A percentile compares a stretch with the other conserved stretches of the same genome.
phyloP scores from a whole-genome alignment of 2,113 vertebrate species.

The Cromileptes altivelis region DNA sequence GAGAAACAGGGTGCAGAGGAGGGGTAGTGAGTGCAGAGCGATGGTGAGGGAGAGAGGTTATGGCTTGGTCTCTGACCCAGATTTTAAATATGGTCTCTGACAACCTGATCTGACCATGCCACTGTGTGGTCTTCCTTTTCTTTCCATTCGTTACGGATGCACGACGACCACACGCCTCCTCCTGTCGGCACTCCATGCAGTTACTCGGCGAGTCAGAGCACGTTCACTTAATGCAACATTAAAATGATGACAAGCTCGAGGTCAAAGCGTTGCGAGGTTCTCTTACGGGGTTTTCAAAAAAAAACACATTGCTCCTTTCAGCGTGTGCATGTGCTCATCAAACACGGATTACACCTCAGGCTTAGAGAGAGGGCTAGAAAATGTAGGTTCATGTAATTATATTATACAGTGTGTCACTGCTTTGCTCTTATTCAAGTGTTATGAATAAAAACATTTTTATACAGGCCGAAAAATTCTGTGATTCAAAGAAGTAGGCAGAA shows the following conservation, averaged over 20 bases:
- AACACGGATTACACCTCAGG: neutral
- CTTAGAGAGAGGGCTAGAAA: conserved; percentile 4
- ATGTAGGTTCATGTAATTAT: conserved; percentile 14
- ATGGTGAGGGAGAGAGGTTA: conserved; percentile 42
- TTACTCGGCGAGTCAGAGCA: conserved; percentile 34
- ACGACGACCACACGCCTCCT: conserved; percentile 41
- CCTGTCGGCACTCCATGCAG: conserved; percentile 28
- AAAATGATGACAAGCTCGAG: conserved; percentile 39
- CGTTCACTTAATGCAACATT: conserved; percentile 47
- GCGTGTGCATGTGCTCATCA: conserved; percentile 9
- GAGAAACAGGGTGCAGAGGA: conserved; percentile 38
- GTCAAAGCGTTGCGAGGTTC: conserved; percentile 17
- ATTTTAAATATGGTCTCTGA: conserved; percentile 75
- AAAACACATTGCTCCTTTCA: neutral
- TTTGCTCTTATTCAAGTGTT: conserved; percentile 7
- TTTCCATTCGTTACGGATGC: conserved; percentile 56
- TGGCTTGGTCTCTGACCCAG: conserved; percentile 70
- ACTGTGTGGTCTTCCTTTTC: conserved; percentile 72
- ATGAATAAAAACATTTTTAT: conserved; percentile 24
- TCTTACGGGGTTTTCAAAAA: neutral
- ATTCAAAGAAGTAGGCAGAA: conserved; percentile 58
- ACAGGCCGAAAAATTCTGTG: conserved; percentile 15
- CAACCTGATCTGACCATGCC: conserved; percentile 70
- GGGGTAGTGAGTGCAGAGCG: conserved; percentile 1
- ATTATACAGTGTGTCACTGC: conserved; percentile 6